Base-by-base conservation (phyloP, 2,888 invertebrate genomes). In the Chouioia cunea region DNA sequence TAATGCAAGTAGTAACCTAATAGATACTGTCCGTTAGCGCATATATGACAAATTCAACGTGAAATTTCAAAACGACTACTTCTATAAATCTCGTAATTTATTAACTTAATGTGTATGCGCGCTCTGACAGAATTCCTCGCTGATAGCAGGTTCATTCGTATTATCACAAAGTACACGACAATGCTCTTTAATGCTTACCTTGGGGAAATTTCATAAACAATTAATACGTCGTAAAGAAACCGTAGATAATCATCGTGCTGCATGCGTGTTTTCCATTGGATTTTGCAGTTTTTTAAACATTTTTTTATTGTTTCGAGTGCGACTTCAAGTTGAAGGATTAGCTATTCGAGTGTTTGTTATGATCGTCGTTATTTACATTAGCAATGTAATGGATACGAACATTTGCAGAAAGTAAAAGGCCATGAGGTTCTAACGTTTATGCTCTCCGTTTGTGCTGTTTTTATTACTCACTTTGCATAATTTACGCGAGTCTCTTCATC, bases 221-320 rank as follows among this genome's bases (percentile, higher is more conserved):
- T 22, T 52, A 54, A 65, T 27, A 62, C 43, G 52, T 36, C 52
- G 23, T 70, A 58, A 64, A 70, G 43, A 58, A 63, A 27, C 20
- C 64, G 47, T 23, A 36, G 52, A 10, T 53, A 36, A 16, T 36
- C 12, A 36, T 36, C 12, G 36, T 36, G 36, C 27, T 27, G 27
- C 27, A 6, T 36, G 6, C 36, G 12, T 10, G 6, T 36, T 36
- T 36, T 36, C 12, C 1, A 1, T 36, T 2, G 36, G 4, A 36
- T 36, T 36, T 36, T 36, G 36, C 36, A 36, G 12, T 6, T 10
- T 10, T 36, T 36, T 36, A n/a, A n/a, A n/a, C n/a, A n/a, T n/a
- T 36, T 36, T 36, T 36, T 36, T 4, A 36, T 36, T 36, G 36
- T 36, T 36, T 10, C 36, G 10, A 36, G 36, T 36, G 36, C 36